Conservation (phyloP, 1,140 invertebrate species). For the Brachionus paranguensis region DNA sequence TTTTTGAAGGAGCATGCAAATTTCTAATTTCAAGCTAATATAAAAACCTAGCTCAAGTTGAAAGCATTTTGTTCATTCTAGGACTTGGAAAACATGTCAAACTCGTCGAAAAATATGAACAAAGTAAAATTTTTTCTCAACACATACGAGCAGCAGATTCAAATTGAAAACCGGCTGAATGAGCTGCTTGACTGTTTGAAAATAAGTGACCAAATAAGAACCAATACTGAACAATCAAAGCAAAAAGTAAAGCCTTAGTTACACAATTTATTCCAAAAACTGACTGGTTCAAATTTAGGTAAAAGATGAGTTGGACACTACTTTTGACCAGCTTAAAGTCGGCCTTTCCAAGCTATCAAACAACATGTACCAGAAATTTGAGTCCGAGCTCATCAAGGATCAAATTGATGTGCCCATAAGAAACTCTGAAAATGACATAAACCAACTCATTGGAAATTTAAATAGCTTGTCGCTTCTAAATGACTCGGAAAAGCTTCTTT, state of each 20-base stretch:
- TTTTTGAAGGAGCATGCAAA: neutral
- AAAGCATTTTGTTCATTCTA: conserved; percentile 16
- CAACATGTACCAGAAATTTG: neutral
- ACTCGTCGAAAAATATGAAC: neutral
- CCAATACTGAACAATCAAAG: neutral
- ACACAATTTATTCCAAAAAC: neutral
- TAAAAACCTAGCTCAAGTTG: neutral
- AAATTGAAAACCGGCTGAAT: neutral
- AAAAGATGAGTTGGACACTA: neutral
- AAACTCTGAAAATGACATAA: neutral
- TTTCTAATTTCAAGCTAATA: neutral
- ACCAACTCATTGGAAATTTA: conserved; percentile 23
- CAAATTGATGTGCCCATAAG: neutral
- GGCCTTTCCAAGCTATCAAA: neutral
- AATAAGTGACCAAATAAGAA: neutral
- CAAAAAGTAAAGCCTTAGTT: neutral
- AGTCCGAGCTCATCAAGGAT: neutral
- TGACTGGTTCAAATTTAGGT: neutral
- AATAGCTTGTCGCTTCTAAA: neutral
- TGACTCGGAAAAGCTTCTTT: conserved; percentile 8
- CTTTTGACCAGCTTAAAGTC: neutral
- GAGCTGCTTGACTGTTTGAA: conserved; percentile 1
- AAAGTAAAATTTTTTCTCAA: neutral
- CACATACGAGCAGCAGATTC: neutral
- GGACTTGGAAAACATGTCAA: neutral